Percentiles rank a stretch among this genome's conserved stretches.
Evolutionary conservation across 1,140 invertebrate genomes (phyloP).

Genomic region (Hylaeus anthracinus): DNA sequence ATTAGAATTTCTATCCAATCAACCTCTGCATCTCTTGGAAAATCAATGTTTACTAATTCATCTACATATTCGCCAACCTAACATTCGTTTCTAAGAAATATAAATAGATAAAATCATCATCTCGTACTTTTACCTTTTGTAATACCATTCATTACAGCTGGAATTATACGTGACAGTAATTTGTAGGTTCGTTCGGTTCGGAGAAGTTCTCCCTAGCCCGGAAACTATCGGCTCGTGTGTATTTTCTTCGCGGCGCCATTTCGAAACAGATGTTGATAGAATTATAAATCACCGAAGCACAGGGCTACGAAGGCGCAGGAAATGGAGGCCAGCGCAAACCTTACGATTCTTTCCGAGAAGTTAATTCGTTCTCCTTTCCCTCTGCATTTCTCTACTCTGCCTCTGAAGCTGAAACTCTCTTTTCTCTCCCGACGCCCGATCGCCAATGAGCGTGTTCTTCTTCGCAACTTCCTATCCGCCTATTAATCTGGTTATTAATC

Average conservation of each 20-base stretch:
- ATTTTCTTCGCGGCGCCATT: conserved; percentile 1
- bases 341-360: conserved; percentile 25
- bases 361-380: conserved; percentile 9
- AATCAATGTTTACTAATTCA: too few relatives aligned
- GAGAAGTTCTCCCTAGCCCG: not conserved
- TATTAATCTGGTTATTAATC: conserved; percentile 76
- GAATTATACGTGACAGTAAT: conserved; percentile 23
- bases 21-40: too few relatives aligned
- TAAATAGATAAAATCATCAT: too few relatives aligned
- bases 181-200: not conserved
- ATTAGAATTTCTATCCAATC: too few relatives aligned
- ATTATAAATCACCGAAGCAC: conserved; percentile 30
- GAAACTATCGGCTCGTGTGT: not conserved
- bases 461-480: conserved; percentile 61
- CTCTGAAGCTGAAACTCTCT: not conserved
- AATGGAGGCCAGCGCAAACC: not conserved
- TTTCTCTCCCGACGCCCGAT: not conserved
- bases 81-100: too few relatives aligned
- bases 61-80: too few relatives aligned
- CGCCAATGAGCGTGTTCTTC: conserved; percentile 8
- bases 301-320: not conserved
- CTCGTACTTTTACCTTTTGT: too few relatives aligned
- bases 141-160: not conserved
- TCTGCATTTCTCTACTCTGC: not conserved
- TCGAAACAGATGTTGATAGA: conserved; percentile 33